Evolutionary conservation across 2,113 vertebrate species (phyloP).

Genomic region (Vulpes vulpes): DNA sequence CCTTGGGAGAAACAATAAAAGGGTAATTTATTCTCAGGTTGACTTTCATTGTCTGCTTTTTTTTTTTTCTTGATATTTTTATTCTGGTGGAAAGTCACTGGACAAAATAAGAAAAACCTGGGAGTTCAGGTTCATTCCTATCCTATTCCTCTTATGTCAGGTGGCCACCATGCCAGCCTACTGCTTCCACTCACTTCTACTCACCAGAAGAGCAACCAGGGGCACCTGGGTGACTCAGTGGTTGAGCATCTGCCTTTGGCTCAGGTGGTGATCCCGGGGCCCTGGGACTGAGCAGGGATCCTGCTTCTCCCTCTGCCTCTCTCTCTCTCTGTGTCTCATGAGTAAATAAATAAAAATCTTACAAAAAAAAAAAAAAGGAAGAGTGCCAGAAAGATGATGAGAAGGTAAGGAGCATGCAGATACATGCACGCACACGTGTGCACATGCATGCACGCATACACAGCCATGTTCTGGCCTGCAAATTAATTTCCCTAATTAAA

Average conservation of each 20-base stretch:
- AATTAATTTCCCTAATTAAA: neutral
- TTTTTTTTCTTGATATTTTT: neutral
- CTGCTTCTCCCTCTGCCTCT: too few relatives aligned
- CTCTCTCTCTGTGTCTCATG: too few relatives aligned
- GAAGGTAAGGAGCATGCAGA: neutral
- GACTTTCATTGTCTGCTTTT: neutral
- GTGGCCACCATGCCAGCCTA: neutral
- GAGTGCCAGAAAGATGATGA: neutral
- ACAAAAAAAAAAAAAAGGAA: too few relatives aligned
- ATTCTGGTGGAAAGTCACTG: neutral
- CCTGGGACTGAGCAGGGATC: too few relatives aligned
- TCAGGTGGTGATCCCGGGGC: too few relatives aligned
- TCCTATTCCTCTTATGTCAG: neutral
- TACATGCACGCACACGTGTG: fast-evolving
- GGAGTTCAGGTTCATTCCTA: neutral
- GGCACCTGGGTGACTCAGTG: too few relatives aligned
- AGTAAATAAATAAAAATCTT: too few relatives aligned
- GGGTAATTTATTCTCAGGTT: too few relatives aligned
- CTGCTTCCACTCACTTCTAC: neutral
- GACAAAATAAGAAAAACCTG: neutral
- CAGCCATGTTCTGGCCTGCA: neutral
- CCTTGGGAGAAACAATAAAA: neutral
- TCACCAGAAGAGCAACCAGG: neutral
- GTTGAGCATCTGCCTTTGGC: too few relatives aligned
- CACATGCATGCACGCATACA: neutral